Evolutionary conservation across 2,113 vertebrate genomes (phyloP).

Genomic region (Glaucidium brasilianum): DNA sequence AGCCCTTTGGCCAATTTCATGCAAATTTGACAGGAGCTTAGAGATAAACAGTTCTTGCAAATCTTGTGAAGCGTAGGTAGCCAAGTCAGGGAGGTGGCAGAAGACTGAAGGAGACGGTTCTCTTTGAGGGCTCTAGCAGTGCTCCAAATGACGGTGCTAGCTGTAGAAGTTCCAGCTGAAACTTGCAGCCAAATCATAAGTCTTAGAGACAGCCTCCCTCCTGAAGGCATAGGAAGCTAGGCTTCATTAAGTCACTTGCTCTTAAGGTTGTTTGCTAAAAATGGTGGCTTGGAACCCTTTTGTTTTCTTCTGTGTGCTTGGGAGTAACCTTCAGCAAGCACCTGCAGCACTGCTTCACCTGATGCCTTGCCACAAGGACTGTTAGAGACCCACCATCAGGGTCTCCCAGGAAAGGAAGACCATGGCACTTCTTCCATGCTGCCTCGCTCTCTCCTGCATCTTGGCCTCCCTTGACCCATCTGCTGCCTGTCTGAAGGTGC

Average conservation of each 20-base stretch:
- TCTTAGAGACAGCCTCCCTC: background rate
- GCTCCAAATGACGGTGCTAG: background rate
- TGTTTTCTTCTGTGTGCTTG: background rate
- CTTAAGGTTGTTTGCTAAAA: background rate
- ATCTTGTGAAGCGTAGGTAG: background rate
- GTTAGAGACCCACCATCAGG: background rate
- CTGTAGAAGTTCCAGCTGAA: background rate
- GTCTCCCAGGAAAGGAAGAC: background rate
- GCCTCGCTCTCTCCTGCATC: background rate
- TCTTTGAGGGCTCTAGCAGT: background rate
- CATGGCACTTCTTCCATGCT: rapidly evolving
- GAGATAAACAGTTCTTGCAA: background rate
- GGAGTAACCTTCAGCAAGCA: background rate
- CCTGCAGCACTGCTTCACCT: background rate
- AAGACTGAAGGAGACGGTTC: background rate
- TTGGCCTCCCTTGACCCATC: background rate
- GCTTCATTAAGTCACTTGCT: background rate
- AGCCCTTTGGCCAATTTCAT: conserved; percentile 32
- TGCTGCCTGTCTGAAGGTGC: background rate
- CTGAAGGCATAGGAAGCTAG: background rate
- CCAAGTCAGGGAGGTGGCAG: background rate
- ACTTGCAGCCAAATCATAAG: background rate
- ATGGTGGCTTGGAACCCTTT: background rate
- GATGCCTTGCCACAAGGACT: background rate
- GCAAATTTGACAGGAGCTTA: background rate